Base-by-base conservation (phyloP, 2,888 invertebrate species). In the Calliopum simillimum region DNA sequence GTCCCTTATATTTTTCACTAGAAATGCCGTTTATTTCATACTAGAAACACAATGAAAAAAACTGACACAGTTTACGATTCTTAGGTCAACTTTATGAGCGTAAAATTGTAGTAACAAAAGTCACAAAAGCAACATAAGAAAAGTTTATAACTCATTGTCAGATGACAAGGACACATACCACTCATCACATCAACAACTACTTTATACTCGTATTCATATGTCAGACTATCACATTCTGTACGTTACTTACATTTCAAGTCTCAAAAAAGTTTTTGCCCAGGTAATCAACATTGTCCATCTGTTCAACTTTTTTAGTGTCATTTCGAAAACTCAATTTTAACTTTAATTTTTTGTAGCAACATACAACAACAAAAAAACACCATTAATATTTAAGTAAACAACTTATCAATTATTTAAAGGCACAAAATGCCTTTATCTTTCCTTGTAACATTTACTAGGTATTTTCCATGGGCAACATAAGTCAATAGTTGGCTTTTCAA, bases 1-100 rank as follows among this genome's bases (percentile, higher is more conserved):
- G 14, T 53, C n/a, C n/a, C n/a, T n/a, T n/a, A n/a, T 33, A 4
- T 16, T 44, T 23, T 61, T 61, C 12, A 46, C 33, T 21, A 21
- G 21, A 67, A 67, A 41, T 49, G 49, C 47, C 58, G 49, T 58
- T 67, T 59, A 67, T 67, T 67, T 51, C 47, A 49, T 53, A n/a
- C 12, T 33, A 66, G 12, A 56, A 51, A 33, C 33, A 47, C 64
- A 51, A 62, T 43, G 43, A 61, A 43, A 19, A 43, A 16, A 55
- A 33, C 33, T 33, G 33, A 33, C 19, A 33, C 16, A 61, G 46
- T 58, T 67, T 67, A 59, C 67, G 49, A 49, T 67, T 21, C 23
- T 33, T 49, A 49, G 58, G 47, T 33, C 41, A 33, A 43, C 43
- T 63, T 53, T 64, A 61, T 46, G 61, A 61, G 61, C 46, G 46